These are phyloP conservation scores for Drosophila lutescens DNA, from an alignment of 2,888 invertebrate genomes.

Conservation along the genomic window DNA sequence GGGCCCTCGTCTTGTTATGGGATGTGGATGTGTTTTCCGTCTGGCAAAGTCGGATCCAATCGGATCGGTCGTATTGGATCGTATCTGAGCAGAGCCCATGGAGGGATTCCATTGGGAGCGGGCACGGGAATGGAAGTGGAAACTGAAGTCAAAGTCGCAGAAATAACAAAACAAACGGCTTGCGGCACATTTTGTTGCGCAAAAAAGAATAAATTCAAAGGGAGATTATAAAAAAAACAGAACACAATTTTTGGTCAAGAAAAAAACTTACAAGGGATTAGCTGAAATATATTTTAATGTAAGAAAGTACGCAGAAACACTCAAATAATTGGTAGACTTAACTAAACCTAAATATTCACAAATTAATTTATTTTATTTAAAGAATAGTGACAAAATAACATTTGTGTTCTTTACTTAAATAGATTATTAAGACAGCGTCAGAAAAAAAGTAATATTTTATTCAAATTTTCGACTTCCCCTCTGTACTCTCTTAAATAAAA, in stretches of 20 bases:
- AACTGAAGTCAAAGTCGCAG: conserved; percentile 43
- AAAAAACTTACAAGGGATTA: not conserved
- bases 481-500: conserved; percentile 20
- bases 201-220: conserved; percentile 45
- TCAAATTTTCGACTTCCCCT: no score
- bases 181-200: conserved; percentile 63
- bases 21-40: conserved; percentile 46
- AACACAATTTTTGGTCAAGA: not conserved
- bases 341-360: no score
- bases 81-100: conserved; percentile 22
- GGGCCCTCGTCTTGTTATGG: conserved; percentile 48
- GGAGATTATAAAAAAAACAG: conserved; percentile 40
- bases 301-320: no score
- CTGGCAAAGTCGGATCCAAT: conserved; percentile 24
- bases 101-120: conserved; percentile 11
- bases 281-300: not conserved
- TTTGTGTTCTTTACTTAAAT: no score
- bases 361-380: no score
- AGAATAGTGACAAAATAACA: no score
- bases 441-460: no score
- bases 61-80: conserved; percentile 28
- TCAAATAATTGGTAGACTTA: no score
- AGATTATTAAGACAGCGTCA: no score
- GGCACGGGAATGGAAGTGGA: conserved; percentile 11
- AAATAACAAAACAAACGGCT: conserved; percentile 58